These are phyloP conservation scores for Chrysopilus asiliformis DNA, from an alignment of 2,888 invertebrate genomes.

Conservation along the genomic window DNA sequence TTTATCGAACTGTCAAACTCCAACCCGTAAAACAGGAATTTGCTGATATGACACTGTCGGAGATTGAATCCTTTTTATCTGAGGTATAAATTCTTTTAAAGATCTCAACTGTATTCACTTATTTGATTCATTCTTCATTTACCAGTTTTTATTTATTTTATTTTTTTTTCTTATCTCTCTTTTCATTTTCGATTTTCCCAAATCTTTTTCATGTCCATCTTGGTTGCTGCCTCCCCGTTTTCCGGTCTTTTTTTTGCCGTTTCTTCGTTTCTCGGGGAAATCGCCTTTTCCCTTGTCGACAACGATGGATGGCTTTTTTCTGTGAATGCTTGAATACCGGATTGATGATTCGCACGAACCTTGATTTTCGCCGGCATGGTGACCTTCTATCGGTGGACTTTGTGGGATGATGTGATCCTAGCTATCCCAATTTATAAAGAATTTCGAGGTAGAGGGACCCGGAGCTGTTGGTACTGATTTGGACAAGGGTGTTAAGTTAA, in stretches of 20 bases:
- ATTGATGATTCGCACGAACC: too few species aligned
- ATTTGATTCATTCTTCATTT: background rate
- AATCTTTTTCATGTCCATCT: too few species aligned
- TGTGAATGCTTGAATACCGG: too few species aligned
- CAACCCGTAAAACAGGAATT: slow-evolving; percentile 78
- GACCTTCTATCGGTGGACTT: too few species aligned
- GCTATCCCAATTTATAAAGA: slow-evolving; percentile 48
- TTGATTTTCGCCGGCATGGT: too few species aligned
- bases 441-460: slow-evolving; percentile 65
- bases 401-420: too few species aligned
- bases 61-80: slow-evolving; percentile 42
- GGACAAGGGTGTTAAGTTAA: slow-evolving; percentile 53
- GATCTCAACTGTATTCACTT: background rate
- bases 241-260: too few species aligned
- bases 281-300: too few species aligned
- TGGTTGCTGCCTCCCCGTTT: too few species aligned
- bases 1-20: slow-evolving; percentile 54
- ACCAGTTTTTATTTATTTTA: background rate
- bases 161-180: background rate
- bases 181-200: background rate
- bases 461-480: slow-evolving; percentile 65
- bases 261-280: too few species aligned
- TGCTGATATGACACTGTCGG: slow-evolving; percentile 61
- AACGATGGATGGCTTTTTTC: too few species aligned
- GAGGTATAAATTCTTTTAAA: too few species aligned